Conservation (phyloP, 2,113 vertebrate genomes). For the Malurus melanocephalus region DNA sequence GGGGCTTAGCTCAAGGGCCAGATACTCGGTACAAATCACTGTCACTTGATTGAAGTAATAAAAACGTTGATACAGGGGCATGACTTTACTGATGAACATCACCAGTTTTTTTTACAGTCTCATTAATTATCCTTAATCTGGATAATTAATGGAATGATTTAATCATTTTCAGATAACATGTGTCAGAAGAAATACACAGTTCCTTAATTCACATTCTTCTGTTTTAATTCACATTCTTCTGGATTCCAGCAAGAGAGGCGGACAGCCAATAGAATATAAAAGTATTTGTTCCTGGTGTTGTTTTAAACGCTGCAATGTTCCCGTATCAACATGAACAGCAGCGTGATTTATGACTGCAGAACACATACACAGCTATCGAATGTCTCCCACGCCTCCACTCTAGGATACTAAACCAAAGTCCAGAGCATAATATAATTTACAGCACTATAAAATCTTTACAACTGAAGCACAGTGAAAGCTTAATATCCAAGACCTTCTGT, state of each 20-base stretch:
- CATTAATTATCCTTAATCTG: background rate
- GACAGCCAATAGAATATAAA: background rate
- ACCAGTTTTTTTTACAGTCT: background rate
- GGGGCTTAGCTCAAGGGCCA: background rate
- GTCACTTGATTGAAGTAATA: background rate
- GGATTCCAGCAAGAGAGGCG: background rate
- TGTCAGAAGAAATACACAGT: background rate
- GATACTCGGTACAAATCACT: constrained; percentile 1
- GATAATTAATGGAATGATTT: background rate
- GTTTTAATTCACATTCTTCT: constrained; percentile 26
- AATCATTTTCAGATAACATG: constrained; percentile 9
- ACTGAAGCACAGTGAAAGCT: constrained; percentile 72
- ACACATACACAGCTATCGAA: constrained; percentile 48
- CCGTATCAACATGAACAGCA: constrained; percentile 42
- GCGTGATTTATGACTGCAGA: constrained; percentile 55
- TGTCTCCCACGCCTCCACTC: constrained; percentile 50
- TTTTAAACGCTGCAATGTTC: constrained; percentile 37
- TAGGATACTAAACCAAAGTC: constrained; percentile 74
- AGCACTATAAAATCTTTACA: constrained; percentile 79
- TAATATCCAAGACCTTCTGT: constrained; percentile 69
- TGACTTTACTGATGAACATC: background rate
- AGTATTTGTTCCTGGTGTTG: constrained; percentile 34
- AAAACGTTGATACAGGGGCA: background rate
- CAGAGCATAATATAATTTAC: constrained; percentile 79
- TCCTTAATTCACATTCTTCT: constrained; percentile 29